Base-by-base conservation (phyloP, 2,113 vertebrate species). In the Lamprologus sp. region DNA sequence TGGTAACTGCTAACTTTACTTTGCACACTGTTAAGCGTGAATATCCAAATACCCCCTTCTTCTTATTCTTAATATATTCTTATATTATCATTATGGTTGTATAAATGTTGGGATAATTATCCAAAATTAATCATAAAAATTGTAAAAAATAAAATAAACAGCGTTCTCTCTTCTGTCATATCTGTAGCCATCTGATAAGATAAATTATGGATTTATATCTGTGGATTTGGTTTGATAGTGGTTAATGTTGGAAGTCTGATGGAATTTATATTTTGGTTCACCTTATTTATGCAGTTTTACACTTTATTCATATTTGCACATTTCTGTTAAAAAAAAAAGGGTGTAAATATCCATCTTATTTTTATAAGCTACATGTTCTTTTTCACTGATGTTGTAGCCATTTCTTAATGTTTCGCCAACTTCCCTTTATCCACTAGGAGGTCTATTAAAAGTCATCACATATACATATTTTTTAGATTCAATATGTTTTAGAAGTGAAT, bases 31-130 rank as follows among this genome's bases (percentile, higher is more conserved):
- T 70, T 68, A 1, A 60, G 56, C 8, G 1, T 63, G 28, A 19
- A 19, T 63, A 63, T 19, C 58, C 15, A 0, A 9, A 23, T 70
- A 23, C n/a, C 1, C 1, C 12, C 3, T 9, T 23, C 5, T 3
- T 23, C 0, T 9, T 23, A 23, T 23, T 0, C 0, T 58, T 17
- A 6, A 9, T 58, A 58, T 58, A 28, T 51, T 51, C 8, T n/a
- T 26, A 56, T 28, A 28, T 58, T 58, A 0, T 28, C 0, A 31
- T 31, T 58, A 17, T 31, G 55, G 26, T 33, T 33, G 15, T 60
- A 60, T 42, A 21, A 70, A 23, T 42, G 35, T 9, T 26, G 7
- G 33, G 11, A 40, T 40, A 5, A 37, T 68, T 68, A 8, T 40
- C 33, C 33, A n/a, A 15, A 42, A 42, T 42, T 9, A 2, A 23